Percentiles rank a stretch among this genome's conserved stretches.
These are phyloP conservation scores for Ochropleura plecta DNA, from an alignment of 2,888 invertebrate species.

Conservation along the genomic window DNA sequence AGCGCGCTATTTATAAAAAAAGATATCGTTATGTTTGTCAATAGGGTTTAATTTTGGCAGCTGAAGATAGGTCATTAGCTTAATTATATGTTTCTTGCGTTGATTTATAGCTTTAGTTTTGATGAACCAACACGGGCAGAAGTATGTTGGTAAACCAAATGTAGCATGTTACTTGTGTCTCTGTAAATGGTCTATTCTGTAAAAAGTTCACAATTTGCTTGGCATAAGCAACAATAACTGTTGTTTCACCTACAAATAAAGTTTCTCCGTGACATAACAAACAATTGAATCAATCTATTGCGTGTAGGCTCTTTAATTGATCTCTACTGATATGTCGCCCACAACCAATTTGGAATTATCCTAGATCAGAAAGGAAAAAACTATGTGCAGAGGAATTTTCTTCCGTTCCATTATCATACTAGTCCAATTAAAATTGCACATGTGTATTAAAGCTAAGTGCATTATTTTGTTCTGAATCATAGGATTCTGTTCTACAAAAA, in stretches of 20 bases:
- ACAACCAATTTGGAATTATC: constrained; percentile 3
- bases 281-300: constrained; percentile 24
- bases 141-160: neutral
- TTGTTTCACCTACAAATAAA: neutral
- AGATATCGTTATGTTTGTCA: constrained; percentile 1
- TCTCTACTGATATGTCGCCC: constrained; percentile 8
- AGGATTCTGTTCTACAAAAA: constrained; percentile 47
- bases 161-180: neutral
- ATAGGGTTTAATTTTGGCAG: neutral
- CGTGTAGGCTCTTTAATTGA: constrained; percentile 35
- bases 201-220: neutral
- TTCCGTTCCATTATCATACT: constrained; percentile 22
- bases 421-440: constrained; percentile 36
- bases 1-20: constrained; percentile 20
- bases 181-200: neutral
- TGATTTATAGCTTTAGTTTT: neutral
- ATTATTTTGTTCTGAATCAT: constrained; percentile 56
- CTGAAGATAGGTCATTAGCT: constrained; percentile 1
- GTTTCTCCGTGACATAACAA: neutral
- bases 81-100: neutral
- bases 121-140: neutral
- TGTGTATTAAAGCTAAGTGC: constrained; percentile 17
- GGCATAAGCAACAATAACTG: neutral
- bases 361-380: constrained; percentile 13
- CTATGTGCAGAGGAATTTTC: constrained; percentile 47